These are phyloP conservation scores for Uloborus plumipes DNA, from an alignment of 2,888 invertebrate genomes.

Conservation along the genomic window DNA sequence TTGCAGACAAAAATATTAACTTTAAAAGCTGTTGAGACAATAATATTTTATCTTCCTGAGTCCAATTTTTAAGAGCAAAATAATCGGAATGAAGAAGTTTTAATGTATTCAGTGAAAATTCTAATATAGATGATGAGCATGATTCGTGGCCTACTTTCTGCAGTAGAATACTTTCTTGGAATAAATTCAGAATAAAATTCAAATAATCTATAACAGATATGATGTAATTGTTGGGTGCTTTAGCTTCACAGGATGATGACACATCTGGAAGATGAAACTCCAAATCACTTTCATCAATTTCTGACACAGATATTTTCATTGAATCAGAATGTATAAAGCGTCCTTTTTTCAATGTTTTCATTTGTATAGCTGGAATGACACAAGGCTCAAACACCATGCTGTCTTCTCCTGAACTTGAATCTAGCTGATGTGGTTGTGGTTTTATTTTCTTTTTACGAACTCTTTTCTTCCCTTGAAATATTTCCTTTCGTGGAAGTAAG, in stretches of 20 bases:
- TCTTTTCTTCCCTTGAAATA: constrained; percentile 38
- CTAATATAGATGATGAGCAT: constrained; percentile 32
- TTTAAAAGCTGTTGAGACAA: constrained; percentile 27
- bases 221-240: constrained; percentile 23
- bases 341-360: constrained; percentile 29
- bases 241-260: constrained; percentile 8
- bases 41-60: constrained; percentile 15
- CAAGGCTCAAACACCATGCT: constrained; percentile 37
- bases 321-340: constrained; percentile 2
- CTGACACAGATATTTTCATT: constrained; percentile 29
- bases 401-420: constrained; percentile 51
- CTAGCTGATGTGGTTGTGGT: constrained; percentile 4
- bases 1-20: constrained; percentile 41
- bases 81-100: constrained; percentile 35
- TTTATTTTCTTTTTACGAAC: constrained; percentile 29
- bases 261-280: constrained; percentile 7
- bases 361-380: constrained; percentile 41
- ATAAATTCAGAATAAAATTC: constrained; percentile 45
- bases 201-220: constrained; percentile 53
- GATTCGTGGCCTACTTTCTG: constrained; percentile 18
- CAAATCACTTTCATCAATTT: constrained; percentile 27
- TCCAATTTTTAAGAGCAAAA: constrained; percentile 32
- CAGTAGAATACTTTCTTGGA: constrained; percentile 49
- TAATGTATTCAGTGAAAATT: constrained; percentile 38
- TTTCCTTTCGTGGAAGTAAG: constrained; percentile 27